Evolutionary conservation across 2,888 invertebrate genomes (phyloP).

Genomic region (Mimumesa dahlbomi): DNA sequence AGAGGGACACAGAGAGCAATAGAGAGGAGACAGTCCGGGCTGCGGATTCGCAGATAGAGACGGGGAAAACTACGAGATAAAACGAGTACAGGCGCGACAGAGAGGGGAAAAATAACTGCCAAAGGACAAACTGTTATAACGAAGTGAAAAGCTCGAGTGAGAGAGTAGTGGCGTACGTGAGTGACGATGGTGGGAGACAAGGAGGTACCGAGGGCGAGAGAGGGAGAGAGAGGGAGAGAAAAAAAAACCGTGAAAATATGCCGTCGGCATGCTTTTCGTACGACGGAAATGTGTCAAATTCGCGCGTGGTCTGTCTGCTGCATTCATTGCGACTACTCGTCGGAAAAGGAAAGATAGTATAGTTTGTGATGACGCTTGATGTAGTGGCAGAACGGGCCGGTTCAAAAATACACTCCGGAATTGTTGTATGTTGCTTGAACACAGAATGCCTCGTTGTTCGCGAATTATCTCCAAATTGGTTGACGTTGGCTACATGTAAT

Average conservation of each 20-base stretch:
- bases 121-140: slow-evolving; percentile 56
- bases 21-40: slow-evolving; percentile 12
- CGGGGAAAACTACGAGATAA: not conserved
- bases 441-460: slow-evolving; percentile 21
- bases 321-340: slow-evolving; percentile 34
- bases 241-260: slow-evolving; percentile 60
- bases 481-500: slow-evolving; percentile 35
- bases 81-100: slow-evolving; percentile 1
- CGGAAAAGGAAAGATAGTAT: slow-evolving; percentile 23
- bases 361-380: slow-evolving; percentile 27
- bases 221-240: slow-evolving; percentile 6
- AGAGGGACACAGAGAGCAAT: not conserved
- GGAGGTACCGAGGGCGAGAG: not conserved
- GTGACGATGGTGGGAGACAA: slow-evolving; percentile 17
- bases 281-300: slow-evolving; percentile 69
- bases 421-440: slow-evolving; percentile 19
- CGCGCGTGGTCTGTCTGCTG: slow-evolving; percentile 53
- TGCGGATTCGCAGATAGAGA: too few species aligned
- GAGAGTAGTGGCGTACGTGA: slow-evolving; percentile 13
- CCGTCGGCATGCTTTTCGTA: slow-evolving; percentile 56
- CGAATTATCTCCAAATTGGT: slow-evolving; percentile 42
- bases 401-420: slow-evolving; percentile 27
- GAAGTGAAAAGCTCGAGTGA: slow-evolving; percentile 57
- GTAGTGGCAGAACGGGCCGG: slow-evolving; percentile 10
- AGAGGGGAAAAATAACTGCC: slow-evolving; percentile 32